These are phyloP conservation scores for Albula goreensis DNA, from an alignment of 2,113 vertebrate species.

Conservation along the genomic window DNA sequence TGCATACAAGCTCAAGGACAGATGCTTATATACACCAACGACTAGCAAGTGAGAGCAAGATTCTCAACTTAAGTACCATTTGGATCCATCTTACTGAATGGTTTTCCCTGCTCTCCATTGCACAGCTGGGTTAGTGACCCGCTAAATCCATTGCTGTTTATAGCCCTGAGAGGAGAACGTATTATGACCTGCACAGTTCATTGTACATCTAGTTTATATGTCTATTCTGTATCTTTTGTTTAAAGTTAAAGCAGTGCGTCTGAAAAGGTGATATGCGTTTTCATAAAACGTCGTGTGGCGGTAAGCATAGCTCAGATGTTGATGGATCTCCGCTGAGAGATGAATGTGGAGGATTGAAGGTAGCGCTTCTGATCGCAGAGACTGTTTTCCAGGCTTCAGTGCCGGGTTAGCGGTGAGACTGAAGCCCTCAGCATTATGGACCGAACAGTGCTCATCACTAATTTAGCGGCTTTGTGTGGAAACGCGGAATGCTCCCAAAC, in stretches of 20 bases:
- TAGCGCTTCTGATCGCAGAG: background rate
- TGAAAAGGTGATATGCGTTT: background rate
- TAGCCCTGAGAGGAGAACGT: too few species aligned
- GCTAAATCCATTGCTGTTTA: background rate
- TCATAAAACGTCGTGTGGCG: background rate
- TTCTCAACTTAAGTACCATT: constrained; percentile 23
- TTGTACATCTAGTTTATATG: too few species aligned
- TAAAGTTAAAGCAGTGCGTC: background rate
- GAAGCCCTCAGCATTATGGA: background rate
- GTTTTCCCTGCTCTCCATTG: background rate
- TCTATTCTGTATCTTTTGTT: background rate
- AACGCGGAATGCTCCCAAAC: constrained; percentile 10
- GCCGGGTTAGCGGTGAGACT: background rate
- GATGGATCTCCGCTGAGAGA: background rate
- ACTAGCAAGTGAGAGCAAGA: background rate
- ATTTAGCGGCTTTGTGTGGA: constrained; percentile 28
- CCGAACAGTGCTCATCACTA: constrained; percentile 19
- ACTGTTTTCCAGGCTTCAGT: background rate
- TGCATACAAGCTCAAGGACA: background rate
- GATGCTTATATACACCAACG: background rate
- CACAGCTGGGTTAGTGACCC: background rate
- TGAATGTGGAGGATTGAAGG: background rate
- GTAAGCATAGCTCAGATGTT: background rate
- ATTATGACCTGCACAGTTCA: too few species aligned
- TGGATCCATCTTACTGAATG: constrained; percentile 16